These are phyloP conservation scores for Leptopilina myrica DNA, from an alignment of 2,888 invertebrate species.

Conservation along the genomic window DNA sequence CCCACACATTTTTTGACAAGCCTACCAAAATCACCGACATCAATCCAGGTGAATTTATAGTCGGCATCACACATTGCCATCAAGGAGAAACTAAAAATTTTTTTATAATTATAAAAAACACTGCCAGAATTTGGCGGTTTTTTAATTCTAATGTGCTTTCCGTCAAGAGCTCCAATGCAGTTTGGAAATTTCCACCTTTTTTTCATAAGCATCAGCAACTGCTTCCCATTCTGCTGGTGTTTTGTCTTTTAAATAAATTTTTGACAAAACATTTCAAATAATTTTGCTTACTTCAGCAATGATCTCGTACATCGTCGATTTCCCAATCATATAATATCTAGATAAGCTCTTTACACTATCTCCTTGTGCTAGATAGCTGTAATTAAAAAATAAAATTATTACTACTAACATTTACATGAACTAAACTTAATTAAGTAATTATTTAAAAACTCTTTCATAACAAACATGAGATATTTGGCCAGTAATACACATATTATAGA, in stretches of 20 bases:
- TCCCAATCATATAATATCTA: constrained; percentile 36
- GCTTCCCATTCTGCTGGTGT: constrained; percentile 45
- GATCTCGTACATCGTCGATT: constrained; percentile 14
- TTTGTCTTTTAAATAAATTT: constrained; percentile 1
- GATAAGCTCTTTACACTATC: constrained; percentile 10
- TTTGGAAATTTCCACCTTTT: constrained; percentile 54
- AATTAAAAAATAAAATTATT: neutral
- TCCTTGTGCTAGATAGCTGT: constrained; percentile 30
- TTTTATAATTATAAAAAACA: constrained; percentile 55
- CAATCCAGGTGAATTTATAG: constrained; percentile 44
- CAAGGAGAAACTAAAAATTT: constrained; percentile 52
- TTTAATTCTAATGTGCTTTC: constrained; percentile 46
- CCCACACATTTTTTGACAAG: neutral
- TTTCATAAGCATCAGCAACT: constrained; percentile 46
- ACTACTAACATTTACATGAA: neutral
- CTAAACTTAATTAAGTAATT: no score
- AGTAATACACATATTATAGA: no score
- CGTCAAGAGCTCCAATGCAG: constrained; percentile 43
- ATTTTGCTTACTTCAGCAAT: constrained; percentile 20
- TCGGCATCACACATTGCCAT: constrained; percentile 49
- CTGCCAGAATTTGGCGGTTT: constrained; percentile 54
- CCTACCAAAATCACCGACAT: constrained; percentile 45
- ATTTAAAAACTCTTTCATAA: no score
- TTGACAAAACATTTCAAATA: constrained; percentile 24
- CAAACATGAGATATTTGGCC: no score